A percentile compares a stretch with the other conserved stretches of the same genome.
These are phyloP conservation scores for Chrosomus eos DNA, from an alignment of 2,797 vertebrate genomes.

Conservation along the genomic window DNA sequence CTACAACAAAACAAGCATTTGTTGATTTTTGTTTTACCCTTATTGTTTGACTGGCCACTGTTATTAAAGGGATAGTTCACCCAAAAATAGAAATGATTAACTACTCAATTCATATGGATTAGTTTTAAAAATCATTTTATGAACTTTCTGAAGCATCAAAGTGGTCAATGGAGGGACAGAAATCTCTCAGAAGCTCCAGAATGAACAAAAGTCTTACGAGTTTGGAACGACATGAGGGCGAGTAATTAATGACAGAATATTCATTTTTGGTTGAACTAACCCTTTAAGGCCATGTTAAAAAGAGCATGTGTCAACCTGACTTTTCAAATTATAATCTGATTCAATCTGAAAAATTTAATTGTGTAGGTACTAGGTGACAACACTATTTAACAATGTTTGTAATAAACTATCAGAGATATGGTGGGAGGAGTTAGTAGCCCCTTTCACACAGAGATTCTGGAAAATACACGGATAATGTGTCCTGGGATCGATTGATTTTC, in stretches of 20 bases:
- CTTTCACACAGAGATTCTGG: not conserved
- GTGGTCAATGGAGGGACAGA: too few species aligned
- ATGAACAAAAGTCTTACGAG: too few species aligned
- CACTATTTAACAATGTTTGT: not conserved
- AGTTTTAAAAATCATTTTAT: too few species aligned
- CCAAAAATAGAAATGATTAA: too few species aligned
- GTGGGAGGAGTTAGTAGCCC: not conserved
- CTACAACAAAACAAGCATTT: not conserved
- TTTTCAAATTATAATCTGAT: not conserved
- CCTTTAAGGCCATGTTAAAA: not conserved
- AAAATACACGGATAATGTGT: too few species aligned
- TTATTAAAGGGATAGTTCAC: not conserved
- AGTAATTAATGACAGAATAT: too few species aligned
- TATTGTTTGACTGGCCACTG: not conserved
- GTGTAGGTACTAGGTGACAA: not conserved
- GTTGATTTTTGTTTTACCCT: not conserved
- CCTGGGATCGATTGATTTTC: too few species aligned
- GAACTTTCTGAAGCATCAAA: too few species aligned
- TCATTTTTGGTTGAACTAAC: too few species aligned
- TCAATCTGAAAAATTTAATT: not conserved
- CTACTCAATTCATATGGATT: too few species aligned
- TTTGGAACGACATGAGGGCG: too few species aligned
- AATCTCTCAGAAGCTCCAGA: too few species aligned
- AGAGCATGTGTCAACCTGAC: not conserved
- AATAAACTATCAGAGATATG: not conserved